Evolutionary conservation across 2,797 vertebrate species (phyloP).

Genomic region (Neosilurus hyrtlii): DNA sequence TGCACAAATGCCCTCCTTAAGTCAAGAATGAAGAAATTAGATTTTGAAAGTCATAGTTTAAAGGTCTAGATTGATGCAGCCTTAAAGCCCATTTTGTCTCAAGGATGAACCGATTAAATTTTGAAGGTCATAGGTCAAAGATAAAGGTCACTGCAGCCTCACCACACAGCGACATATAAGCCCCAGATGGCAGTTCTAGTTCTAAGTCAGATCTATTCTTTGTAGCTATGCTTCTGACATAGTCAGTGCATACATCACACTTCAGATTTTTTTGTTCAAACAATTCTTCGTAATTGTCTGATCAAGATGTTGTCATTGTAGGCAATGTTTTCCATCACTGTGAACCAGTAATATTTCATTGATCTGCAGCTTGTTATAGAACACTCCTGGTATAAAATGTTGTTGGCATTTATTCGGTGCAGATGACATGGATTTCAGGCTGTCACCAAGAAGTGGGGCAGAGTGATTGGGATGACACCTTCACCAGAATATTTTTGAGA

Average conservation of each 20-base stretch:
- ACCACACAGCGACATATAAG: no score
- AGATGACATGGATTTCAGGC: slow-evolving; percentile 37
- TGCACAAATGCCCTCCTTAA: no score
- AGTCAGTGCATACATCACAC: slow-evolving; percentile 6
- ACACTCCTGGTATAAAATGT: slow-evolving; percentile 24
- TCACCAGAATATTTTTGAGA: slow-evolving; percentile 12
- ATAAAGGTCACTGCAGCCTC: no score
- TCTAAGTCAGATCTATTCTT: slow-evolving; percentile 17
- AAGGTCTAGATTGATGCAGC: no score
- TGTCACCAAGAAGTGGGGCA: no score
- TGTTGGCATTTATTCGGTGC: slow-evolving; percentile 27
- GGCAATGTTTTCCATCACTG: slow-evolving; percentile 25
- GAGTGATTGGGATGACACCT: slow-evolving; percentile 34
- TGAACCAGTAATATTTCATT: slow-evolving; percentile 21
- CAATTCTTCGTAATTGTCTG: slow-evolving; percentile 26
- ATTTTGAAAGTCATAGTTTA: no score
- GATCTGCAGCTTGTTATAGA: slow-evolving; percentile 18
- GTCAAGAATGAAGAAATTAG: no score
- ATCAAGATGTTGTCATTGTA: not conserved
- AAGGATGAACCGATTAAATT: no score
- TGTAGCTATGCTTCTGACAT: slow-evolving; percentile 7
- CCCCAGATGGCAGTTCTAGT: no score
- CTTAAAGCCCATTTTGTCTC: no score
- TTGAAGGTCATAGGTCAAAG: no score
- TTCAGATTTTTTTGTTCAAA: slow-evolving; percentile 24